Evolutionary conservation across 2,113 vertebrate species (phyloP), one percentile per base, ranked within the genome.

Genomic region (Acrocephalus arundinaceus): DNA sequence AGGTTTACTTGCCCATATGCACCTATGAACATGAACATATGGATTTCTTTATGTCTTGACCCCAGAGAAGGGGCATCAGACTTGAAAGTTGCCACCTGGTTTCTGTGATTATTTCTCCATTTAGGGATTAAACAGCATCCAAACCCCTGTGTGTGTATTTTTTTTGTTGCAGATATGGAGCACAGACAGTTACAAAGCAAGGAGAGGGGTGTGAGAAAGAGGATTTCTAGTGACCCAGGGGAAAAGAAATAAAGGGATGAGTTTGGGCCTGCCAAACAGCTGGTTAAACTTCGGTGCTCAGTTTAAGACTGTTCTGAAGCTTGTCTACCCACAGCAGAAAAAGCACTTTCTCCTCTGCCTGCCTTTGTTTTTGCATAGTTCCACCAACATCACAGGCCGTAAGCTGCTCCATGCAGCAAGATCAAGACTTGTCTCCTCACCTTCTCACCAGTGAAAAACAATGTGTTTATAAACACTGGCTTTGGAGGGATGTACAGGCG

Each of bases 1-100:
- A 90, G 52, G 58, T 90, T 93, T 81, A 59, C 30, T 84, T 78
- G 65, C 77, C 52, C 68, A 37, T 63, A 18, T 58, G 51, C 55
- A 94, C 89, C 76, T 90, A 84, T 35, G 52, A 89, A 81, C 21
- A 46, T 5, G 21, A 94, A 54, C 88, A 90, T 81, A 63, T n/a
- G 84, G 89, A 81, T 78, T 90, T 84, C 73, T 92, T 93, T 75
- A 89, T 22, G 23, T 63, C 76, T 74, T 87, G 70, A 90, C 86
- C 57, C 30, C 76, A 28, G 80, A 90, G 61, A 93, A 84, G 1
- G 2, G 45, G 73, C 45, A 81, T 85, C 82, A 86, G 85, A 84
- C 51, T 89, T 92, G 73, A 94, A 93, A 95, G 91, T 0, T 93
- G 65, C 63, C 86, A 90, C 91, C 89, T 93, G 94, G 35, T 59